These are phyloP conservation scores for Drosophila varians DNA, from an alignment of 1,140 invertebrate genomes.

Conservation along the genomic window DNA sequence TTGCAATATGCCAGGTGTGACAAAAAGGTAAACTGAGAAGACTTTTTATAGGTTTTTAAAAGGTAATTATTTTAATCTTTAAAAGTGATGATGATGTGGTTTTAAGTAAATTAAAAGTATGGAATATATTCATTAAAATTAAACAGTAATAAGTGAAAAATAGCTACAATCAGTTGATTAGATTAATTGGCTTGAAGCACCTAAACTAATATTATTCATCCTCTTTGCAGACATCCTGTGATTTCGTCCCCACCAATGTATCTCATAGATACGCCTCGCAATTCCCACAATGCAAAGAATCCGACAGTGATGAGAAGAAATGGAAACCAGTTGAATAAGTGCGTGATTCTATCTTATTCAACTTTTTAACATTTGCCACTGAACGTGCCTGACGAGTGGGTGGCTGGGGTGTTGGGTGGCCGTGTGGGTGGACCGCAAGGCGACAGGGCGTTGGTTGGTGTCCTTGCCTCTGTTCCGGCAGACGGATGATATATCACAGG, in stretches of 20 bases:
- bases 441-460: constrained; percentile 18
- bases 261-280: not conserved
- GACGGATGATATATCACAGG: constrained; percentile 61
- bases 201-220: not conserved
- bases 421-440: constrained; percentile 6
- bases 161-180: not conserved
- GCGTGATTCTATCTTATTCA: constrained; percentile 13
- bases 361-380: constrained; percentile 32
- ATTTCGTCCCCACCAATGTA: not conserved
- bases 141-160: too few relatives aligned
- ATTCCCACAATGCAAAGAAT: constrained; percentile 4
- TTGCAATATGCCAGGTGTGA: not conserved
- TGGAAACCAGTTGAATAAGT: constrained; percentile 25
- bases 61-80: too few relatives aligned
- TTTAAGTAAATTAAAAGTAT: too few relatives aligned
- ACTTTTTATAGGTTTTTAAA: too few relatives aligned
- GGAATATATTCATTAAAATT: too few relatives aligned
- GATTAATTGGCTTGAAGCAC: not conserved
- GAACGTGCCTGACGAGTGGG: constrained; percentile 8
- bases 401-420: constrained; percentile 21
- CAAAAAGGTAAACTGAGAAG: too few relatives aligned
- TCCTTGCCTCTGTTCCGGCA: constrained; percentile 26
- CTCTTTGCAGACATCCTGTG: not conserved
- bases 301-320: not conserved
- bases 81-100: too few relatives aligned